Base-by-base conservation (phyloP, 2,113 vertebrate species). In the Smithornis capensis region DNA sequence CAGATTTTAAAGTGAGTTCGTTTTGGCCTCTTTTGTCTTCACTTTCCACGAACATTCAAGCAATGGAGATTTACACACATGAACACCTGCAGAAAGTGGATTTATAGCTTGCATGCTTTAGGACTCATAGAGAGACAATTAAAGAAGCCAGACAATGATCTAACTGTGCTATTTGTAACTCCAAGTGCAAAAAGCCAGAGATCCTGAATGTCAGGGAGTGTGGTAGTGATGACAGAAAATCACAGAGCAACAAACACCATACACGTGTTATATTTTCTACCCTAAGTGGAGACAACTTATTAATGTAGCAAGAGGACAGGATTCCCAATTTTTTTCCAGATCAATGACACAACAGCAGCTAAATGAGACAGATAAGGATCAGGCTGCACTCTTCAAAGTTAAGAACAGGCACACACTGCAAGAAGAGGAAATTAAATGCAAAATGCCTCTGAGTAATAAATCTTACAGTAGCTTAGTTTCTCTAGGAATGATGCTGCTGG, bases 341-440 rank as follows among this genome's bases (percentile, higher is more conserved):
- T 62, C 18, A 78, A 45, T 75, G 83, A 73, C 80, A 92, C 64
- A 70, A 74, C 44, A 74, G 76, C 28, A 68, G 45, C 2, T 82
- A 67, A 82, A 87, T 35, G 73, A 87, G 86, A 53, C 62, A 64
- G 95, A 93, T 95, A 96, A 92, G 53, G 80, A 97, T 96, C 95
- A 84, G 88, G 37, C 86, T 96, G 90, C 76, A 96, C 86, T 65
- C 80, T 95, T 96, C 88, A 49, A 5, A 92, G 86, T 33, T 90
- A 96, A 81, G 94, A 89, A 92, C 87, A 95, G 90, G 69, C 95
- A 76, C 86, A 93, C 73, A 92, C 76, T 69, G 80, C 89, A 83
- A 95, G 88, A 79, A 87, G 77, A 97, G 95, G 95, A 97, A 97
- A 97, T 96, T 93, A 96, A 96, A 94, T 62, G 88, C 90, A 95